A percentile compares a stretch with the other conserved stretches of the same genome.
Conservation (phyloP, 2,888 invertebrate genomes). For the Gryllus longicercus region DNA sequence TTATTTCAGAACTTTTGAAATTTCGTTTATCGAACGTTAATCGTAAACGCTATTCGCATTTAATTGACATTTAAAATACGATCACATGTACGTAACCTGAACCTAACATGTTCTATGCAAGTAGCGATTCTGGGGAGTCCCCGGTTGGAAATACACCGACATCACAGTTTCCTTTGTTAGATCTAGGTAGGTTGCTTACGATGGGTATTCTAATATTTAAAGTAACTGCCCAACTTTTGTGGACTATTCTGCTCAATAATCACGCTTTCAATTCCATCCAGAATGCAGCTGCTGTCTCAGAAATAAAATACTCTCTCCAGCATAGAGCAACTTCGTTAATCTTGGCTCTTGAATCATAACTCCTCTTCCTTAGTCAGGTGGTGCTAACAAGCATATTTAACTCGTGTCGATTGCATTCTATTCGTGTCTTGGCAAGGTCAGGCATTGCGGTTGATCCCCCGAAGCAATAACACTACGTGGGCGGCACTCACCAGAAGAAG, state of each 20-base stretch:
- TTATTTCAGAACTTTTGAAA: neutral
- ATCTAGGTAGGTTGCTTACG: neutral
- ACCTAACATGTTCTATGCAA: neutral
- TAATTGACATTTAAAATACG: neutral
- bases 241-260: neutral
- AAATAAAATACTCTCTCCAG: too few species aligned
- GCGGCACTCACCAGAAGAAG: too few species aligned
- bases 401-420: too few species aligned
- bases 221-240: neutral
- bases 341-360: too few species aligned
- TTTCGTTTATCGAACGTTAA: neutral
- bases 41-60: neutral
- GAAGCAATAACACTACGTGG: too few species aligned
- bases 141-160: neutral
- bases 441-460: too few species aligned
- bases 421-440: too few species aligned
- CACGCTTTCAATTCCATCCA: neutral
- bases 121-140: neutral
- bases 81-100: neutral
- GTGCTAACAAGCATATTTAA: too few species aligned
- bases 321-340: too few species aligned
- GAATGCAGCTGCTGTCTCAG: neutral
- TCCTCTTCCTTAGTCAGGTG: too few species aligned
- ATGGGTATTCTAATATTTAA: neutral
- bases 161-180: slow-evolving; percentile 7